A percentile compares a stretch with the other conserved stretches of the same genome.
phyloP scores from a whole-genome alignment of 2,888 invertebrate genomes.

The Tribolium freemani region DNA sequence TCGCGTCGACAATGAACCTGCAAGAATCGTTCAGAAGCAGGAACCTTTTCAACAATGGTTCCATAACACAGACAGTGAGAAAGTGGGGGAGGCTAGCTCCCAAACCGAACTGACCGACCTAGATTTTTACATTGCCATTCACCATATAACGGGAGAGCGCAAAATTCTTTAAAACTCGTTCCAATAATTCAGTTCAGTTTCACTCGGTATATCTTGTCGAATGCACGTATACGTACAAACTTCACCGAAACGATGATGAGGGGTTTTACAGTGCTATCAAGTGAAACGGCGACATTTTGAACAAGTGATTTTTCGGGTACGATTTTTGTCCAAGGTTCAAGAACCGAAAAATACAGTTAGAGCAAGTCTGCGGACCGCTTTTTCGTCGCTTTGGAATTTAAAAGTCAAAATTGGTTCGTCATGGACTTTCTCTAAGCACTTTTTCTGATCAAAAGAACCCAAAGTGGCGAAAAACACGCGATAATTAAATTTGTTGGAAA shows the following conservation, averaged over 20 bases:
- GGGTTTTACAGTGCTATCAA: background rate
- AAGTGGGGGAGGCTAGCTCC: conserved; percentile 42
- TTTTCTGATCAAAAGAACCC: too few species aligned
- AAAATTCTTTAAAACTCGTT: conserved; percentile 57
- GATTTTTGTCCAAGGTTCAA: background rate
- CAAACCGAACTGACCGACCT: conserved; percentile 60
- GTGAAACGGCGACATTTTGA: too few species aligned
- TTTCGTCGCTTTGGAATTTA: background rate
- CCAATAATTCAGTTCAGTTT: conserved; percentile 61
- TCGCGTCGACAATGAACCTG: conserved; percentile 28
- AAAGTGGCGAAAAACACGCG: too few species aligned
- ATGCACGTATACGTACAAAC: conserved; percentile 5
- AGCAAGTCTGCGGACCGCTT: background rate
- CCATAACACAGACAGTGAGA: background rate
- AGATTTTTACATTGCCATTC: conserved; percentile 64
- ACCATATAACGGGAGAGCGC: conserved; percentile 64
- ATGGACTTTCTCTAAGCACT: too few species aligned
- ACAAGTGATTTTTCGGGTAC: too few species aligned
- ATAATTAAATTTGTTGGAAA: too few species aligned
- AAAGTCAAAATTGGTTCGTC: too few species aligned
- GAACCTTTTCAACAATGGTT: conserved; percentile 31
- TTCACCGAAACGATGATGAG: background rate
- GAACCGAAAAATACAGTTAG: background rate
- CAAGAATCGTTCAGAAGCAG: conserved; percentile 18
- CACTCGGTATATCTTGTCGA: conserved; percentile 51